Percentiles rank a stretch among this genome's conserved stretches.
These are phyloP conservation scores for Pomacea maculata DNA, from an alignment of 1,140 invertebrate genomes.

Conservation along the genomic window DNA sequence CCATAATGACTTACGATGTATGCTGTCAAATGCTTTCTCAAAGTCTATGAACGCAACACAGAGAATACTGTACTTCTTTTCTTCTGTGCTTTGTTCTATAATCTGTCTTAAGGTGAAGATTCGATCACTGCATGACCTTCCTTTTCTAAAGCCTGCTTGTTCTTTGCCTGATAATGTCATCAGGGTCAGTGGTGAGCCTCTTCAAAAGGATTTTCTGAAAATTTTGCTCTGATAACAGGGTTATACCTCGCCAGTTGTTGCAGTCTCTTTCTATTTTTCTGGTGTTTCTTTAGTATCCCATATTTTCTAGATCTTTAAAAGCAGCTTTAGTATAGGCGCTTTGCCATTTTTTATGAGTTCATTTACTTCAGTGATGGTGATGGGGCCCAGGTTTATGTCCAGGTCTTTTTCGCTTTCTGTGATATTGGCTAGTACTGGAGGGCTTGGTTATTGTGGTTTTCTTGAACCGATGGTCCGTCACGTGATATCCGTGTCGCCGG, in stretches of 20 bases:
- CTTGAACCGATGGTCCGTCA: too few relatives aligned
- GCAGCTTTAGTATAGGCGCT: background rate
- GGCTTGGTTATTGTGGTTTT: too few relatives aligned
- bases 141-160: constrained; percentile 27
- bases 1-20: constrained; percentile 14
- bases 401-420: too few relatives aligned
- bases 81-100: constrained; percentile 25
- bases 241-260: constrained; percentile 28
- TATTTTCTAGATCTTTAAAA: background rate
- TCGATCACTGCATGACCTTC: constrained; percentile 20
- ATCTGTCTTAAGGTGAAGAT: constrained; percentile 27
- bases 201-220: constrained; percentile 19
- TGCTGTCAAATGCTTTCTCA: constrained; percentile 20
- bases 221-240: constrained; percentile 5
- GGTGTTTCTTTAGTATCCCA: background rate
- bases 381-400: too few relatives aligned
- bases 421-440: too few relatives aligned
- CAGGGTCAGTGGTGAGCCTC: constrained; percentile 1
- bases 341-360: background rate
- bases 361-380: too few relatives aligned
- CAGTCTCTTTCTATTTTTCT: constrained; percentile 24
- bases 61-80: constrained; percentile 4
- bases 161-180: constrained; percentile 12
- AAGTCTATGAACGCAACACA: constrained; percentile 27
- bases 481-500: too few relatives aligned